Evolutionary conservation across 2,797 vertebrate genomes (phyloP), one percentile per base, ranked within the genome.

Genomic region (Ficedula albicollis): DNA sequence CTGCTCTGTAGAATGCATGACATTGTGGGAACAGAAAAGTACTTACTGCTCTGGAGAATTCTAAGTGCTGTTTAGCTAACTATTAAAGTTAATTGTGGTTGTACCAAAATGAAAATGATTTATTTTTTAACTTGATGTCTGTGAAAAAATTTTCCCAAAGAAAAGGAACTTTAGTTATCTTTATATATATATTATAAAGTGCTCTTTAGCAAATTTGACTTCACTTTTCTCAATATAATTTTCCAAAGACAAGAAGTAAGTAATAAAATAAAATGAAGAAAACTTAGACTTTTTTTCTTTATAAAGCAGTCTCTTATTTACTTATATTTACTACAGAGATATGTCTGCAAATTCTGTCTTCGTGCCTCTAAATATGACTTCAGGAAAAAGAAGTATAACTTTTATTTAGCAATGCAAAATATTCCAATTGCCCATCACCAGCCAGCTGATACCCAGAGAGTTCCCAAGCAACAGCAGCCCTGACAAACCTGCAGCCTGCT

Each of bases 11-110:
- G 76, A 97, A 77, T 82, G 81, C 81, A 82, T 84, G 89, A 75
- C 91, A 90, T 60, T 75, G 84, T 95, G 93, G 89, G 93, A 96
- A 95, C 84, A 96, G 94, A 94, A 90, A 58, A 94, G 60, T 86
- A 92, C 72, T 95, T 94, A 86, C 83, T 91, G 62, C 82, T 96
- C 85, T 97, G 89, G 88, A 87, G 88, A 96, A 84, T 91, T 88
- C 89, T 87, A 79, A 96, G 92, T 92, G 75, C 83, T 97, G 88
- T 96, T 97, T 91, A 88, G 92, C 83, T 95, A 91, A 93, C 77
- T 79, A 88, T 83, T 81, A 60, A 69, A 91, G 62, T 81, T 96
- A 93, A 95, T 95, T 96, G n/a, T 56, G 80, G 64, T 88, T 94
- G 75, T 95, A 93, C 91, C 67, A 90, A 97, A 96, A 69, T 8